Evolutionary conservation across 2,797 vertebrate species (phyloP), one percentile per base, ranked within the genome.

Genomic region (Dipus sagitta): DNA sequence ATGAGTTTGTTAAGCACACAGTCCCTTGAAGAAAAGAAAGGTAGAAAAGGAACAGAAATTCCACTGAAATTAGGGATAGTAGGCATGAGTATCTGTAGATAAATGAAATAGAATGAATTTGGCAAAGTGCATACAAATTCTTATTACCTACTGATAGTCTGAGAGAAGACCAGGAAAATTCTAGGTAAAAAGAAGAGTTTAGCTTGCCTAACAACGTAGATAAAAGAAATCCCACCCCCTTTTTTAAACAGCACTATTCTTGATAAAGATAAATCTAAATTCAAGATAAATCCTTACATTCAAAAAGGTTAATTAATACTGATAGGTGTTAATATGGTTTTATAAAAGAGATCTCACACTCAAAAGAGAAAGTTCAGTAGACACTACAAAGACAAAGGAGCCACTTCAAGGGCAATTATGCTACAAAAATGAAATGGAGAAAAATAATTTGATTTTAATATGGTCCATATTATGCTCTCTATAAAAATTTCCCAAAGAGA

Each of bases 181-280:
- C 68, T 77, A 58, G 15, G 26, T n/a, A 91, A 83, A 81, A 47
- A 67, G 7, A 93, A 93, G 20, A 8, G n/a, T n/a, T 72, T 24
- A 32, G 71, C 14, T 90, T 93, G 28, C 60, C 32, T 68, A 62
- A 80, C 24, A 68, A 58, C 28, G 47, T 4, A 1, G 47, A 60
- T 18, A 91, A 79, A 75, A 80, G 89, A 84, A 11, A 9, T 11
- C 47, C 47, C 47, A 9, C 47, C 47, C 47, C 47, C 47, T 47
- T 47, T 47, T 75, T 86, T 34, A 34, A 32, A n/a, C 13, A 68
- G 15, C 7, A 20, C 18, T 81, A 10, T 76, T 38, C 6, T 77
- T 83, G 20, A 71, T 86, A 24, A 91, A 54, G 52, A n/a, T 52
- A 91, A 81, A 84, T 78, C 38, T 67, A 42, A 26, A 93, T 28